Conservation (phyloP, 2,113 vertebrate genomes). For the Chaetodon trifascialis region DNA sequence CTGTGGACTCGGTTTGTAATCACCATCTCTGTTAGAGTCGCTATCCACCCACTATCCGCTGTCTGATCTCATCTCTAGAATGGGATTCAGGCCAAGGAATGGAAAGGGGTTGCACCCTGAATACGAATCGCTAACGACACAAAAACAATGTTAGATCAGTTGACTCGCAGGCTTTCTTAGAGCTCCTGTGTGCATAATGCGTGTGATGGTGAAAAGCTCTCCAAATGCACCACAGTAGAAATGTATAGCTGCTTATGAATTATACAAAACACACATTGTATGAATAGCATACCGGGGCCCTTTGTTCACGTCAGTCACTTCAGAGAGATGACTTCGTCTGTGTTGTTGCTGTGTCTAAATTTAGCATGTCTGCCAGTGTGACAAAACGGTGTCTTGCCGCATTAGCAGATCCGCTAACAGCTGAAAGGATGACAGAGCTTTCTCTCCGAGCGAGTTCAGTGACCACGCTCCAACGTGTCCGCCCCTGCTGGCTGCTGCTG, state of each 20-base stretch:
- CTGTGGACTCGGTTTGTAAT: slow-evolving; percentile 88
- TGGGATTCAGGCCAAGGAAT: slow-evolving; percentile 55
- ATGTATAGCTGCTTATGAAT: slow-evolving; percentile 49
- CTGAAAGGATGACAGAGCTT: slow-evolving; percentile 24
- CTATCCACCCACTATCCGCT: slow-evolving; percentile 24
- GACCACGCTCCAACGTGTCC: slow-evolving; percentile 3
- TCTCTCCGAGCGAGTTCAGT: slow-evolving; percentile 31
- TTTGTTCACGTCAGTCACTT: slow-evolving; percentile 37
- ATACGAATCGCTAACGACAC: slow-evolving; percentile 44
- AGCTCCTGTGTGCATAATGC: slow-evolving; percentile 24
- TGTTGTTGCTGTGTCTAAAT: slow-evolving; percentile 55
- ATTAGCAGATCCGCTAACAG: slow-evolving; percentile 40
- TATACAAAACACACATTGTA: slow-evolving; percentile 28
- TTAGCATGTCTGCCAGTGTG: slow-evolving; percentile 50
- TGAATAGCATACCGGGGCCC: slow-evolving; percentile 26
- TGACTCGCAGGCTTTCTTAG: slow-evolving; percentile 20
- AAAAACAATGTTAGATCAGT: slow-evolving; percentile 38
- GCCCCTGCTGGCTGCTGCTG: slow-evolving; percentile 41
- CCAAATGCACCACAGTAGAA: slow-evolving; percentile 30
- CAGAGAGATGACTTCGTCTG: slow-evolving; percentile 26
- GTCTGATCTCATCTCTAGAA: slow-evolving; percentile 52
- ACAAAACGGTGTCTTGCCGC: slow-evolving; percentile 45
- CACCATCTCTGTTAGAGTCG: slow-evolving; percentile 27
- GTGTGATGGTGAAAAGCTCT: slow-evolving; percentile 29
- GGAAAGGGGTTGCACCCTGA: slow-evolving; percentile 25